Percentiles rank a stretch among this genome's conserved stretches.
Evolutionary conservation across 2,888 invertebrate species (phyloP).

Genomic region (Neuroscelio doddi): DNA sequence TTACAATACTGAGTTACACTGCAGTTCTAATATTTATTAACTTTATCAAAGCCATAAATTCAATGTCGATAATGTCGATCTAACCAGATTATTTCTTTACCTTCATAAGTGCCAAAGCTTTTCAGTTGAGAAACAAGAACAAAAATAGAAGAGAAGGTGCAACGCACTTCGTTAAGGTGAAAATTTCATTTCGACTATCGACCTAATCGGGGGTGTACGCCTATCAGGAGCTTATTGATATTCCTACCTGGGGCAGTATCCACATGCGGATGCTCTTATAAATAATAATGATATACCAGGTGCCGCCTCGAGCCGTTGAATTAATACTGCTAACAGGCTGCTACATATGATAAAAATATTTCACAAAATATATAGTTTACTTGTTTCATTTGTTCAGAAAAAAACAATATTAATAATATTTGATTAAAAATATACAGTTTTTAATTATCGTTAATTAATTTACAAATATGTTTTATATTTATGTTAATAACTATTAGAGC

Average conservation of each 20-base stretch:
- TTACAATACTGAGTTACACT: constrained; percentile 29
- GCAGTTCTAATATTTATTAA: constrained; percentile 30
- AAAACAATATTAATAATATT: too few species aligned
- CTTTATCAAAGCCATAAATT: constrained; percentile 36
- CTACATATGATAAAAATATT: constrained; percentile 12
- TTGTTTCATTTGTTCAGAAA: too few species aligned
- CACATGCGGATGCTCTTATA: constrained; percentile 44
- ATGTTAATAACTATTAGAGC: too few species aligned
- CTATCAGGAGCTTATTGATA: constrained; percentile 44
- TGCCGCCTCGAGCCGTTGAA: constrained; percentile 43
- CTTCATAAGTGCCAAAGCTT: background rate
- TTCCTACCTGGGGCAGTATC: constrained; percentile 35
- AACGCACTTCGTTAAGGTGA: constrained; percentile 40
- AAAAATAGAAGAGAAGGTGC: constrained; percentile 32
- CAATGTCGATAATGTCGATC: constrained; percentile 34
- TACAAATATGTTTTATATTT: too few species aligned
- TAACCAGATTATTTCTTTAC: constrained; percentile 34
- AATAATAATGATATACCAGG: constrained; percentile 47
- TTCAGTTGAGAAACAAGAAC: constrained; percentile 6
- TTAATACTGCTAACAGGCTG: constrained; percentile 40
- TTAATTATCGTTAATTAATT: too few species aligned
- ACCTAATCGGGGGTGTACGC: constrained; percentile 46
- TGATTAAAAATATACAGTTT: too few species aligned
- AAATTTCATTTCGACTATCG: constrained; percentile 48
- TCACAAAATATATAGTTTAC: constrained; percentile 31